Percentiles rank a stretch among this genome's conserved stretches.
These are phyloP conservation scores for Gavia stellata DNA, from an alignment of 2,113 vertebrate species.

Conservation along the genomic window DNA sequence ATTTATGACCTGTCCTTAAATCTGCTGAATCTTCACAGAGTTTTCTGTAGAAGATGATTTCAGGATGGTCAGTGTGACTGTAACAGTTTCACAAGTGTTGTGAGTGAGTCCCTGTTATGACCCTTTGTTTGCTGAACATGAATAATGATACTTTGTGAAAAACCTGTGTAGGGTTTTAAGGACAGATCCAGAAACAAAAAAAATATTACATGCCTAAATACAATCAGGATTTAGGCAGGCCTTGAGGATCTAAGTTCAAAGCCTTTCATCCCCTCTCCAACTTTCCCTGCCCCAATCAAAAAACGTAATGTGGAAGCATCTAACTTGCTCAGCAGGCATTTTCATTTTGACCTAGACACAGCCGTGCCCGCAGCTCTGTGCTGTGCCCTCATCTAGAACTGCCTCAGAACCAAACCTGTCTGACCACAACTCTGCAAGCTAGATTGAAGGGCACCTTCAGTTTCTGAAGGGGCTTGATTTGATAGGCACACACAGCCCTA, in stretches of 20 bases:
- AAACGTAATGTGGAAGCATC: rapidly evolving
- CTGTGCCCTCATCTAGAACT: neutral
- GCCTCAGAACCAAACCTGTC: neutral
- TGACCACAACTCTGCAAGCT: neutral
- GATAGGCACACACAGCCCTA: neutral
- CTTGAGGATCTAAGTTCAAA: neutral
- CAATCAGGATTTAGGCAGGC: neutral
- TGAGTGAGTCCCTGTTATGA: neutral
- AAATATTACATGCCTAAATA: neutral
- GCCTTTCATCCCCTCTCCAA: neutral
- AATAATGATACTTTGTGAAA: neutral
- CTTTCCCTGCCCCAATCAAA: neutral
- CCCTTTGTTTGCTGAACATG: neutral
- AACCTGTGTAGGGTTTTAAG: neutral
- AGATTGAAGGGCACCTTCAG: neutral
- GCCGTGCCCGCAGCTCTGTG: neutral
- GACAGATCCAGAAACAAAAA: neutral
- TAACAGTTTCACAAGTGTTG: neutral
- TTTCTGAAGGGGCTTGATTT: neutral
- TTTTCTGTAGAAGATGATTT: neutral
- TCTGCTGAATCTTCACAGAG: neutral
- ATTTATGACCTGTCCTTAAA: neutral
- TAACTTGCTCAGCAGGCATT: neutral
- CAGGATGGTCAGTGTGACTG: neutral
- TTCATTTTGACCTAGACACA: neutral